A percentile compares a stretch with the other conserved stretches of the same genome.
Evolutionary conservation across 2,797 vertebrate genomes (phyloP).

Genomic region (Heteromormyrus szaboi): DNA sequence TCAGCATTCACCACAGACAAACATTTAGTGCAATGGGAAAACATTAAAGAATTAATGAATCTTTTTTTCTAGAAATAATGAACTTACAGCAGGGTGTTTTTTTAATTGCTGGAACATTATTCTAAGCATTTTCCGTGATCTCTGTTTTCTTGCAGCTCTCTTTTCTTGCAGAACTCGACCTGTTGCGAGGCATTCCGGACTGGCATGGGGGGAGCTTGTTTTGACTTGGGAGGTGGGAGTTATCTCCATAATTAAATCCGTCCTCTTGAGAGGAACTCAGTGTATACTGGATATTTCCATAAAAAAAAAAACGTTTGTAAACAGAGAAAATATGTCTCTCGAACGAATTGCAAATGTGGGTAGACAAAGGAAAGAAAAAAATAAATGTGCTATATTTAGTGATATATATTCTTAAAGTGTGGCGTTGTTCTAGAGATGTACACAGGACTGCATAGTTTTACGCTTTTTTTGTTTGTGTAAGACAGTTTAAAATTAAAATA

Average conservation of each 20-base stretch:
- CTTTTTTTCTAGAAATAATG: neutral
- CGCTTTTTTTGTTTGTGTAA: neutral
- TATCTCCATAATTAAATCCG: slow-evolving; percentile 16
- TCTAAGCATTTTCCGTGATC: slow-evolving; percentile 42
- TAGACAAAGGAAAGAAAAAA: neutral
- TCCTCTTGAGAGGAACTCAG: neutral
- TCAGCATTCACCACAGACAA: neutral
- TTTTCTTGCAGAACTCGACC: neutral
- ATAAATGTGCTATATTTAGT: neutral
- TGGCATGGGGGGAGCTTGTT: neutral
- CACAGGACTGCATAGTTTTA: neutral
- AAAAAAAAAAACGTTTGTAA: neutral
- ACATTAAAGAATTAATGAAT: neutral
- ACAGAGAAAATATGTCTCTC: neutral
- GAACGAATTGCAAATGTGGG: neutral
- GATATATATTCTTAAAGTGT: neutral
- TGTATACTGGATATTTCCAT: neutral
- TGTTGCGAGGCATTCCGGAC: slow-evolving; percentile 10
- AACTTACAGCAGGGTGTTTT: slow-evolving; percentile 56
- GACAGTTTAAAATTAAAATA: neutral
- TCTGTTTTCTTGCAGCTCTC: neutral
- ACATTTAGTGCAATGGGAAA: neutral
- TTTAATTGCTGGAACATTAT: slow-evolving; percentile 43
- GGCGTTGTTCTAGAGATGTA: neutral
- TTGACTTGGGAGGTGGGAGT: neutral